Base-by-base conservation (phyloP, 64 coral and sea anemone species). In the Dendronephthya gigantea region DNA sequence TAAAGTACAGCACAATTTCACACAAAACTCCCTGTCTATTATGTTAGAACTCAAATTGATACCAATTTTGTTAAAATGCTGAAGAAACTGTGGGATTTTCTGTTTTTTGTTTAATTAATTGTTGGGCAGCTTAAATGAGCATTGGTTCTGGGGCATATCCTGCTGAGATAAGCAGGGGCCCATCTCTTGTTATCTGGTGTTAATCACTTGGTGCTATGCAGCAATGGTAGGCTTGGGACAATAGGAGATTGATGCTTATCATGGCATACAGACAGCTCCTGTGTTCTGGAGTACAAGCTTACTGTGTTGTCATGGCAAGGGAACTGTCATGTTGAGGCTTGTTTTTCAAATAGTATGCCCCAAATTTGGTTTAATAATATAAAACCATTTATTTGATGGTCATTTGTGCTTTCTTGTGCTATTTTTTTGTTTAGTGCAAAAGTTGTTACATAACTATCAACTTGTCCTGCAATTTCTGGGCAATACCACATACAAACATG, bases 241-340 rank as follows among this genome's bases (percentile, higher is more conserved):
- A 79, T 36, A 79, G 72, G 36, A 79, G 32, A 35, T 79, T 79
- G 72, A 79, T 79, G 72, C 27, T 79, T 79, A 36, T 62, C 55
- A 23, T 62, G 25, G 55, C 55, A 62, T 5, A 23, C 55, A 62
- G 55, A 27, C 19, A n/a, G 17, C 55, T 23, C 25, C 55, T 62
- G 55, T 62, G 16, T 62, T 62, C 8, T 62, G 19, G 10, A 62
- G 55, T 62, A 27, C 55, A 22, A 62, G 6, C 25, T 62, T 22
- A 62, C 19, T 62, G 4, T n/a, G 55, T 62, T 62, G 55, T 62
- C 25, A 62, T n/a, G 25, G 19, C 19, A 62, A 23, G 17, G 55
- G 25, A 62, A 17, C 19, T 62, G 0, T 23, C 55, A 62, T n/a
- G 55, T 62, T 19, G 4, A n/a, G 55, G 19, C 19, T 62, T 62